Evolutionary conservation across 2,888 invertebrate genomes (phyloP), one percentile per base, ranked within the genome.

Genomic region (Teleogryllus oceanicus): DNA sequence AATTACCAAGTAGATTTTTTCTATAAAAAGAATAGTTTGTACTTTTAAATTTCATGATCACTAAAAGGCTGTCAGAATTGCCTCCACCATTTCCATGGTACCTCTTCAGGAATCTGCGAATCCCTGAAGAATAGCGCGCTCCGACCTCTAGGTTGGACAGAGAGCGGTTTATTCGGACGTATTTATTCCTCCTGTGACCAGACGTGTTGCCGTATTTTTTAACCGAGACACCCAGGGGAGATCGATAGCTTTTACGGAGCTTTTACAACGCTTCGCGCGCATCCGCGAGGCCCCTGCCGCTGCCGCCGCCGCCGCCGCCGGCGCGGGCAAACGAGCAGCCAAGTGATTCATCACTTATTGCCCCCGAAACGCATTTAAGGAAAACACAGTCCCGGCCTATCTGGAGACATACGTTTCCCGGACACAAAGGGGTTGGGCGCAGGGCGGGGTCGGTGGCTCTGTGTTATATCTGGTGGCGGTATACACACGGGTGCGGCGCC

Each of bases 321-420:
- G 13, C 62, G 62, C 62, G 10, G n/a, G 62, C 62, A n/a, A 62
- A 62, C 62, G n/a, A 62, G 62, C n/a, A 62, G n/a, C 62, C 62
- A 62, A 62, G 62, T 62, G 62, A 62, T 62, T 62, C 62, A 62
- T 62, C 62, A 62, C 62, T 62, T 62, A 62, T 62, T 62, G 62
- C 62, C n/a, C 62, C 62, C n/a, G 62, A n/a, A 62, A 13, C 62
- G 62, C 62, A n/a, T 62, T 62, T 62, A 62, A 62, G 62, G 62
- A 62, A 62, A 16, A 62, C 62, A 62, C 62, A 62, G n/a, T 18
- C 62, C 62, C 2, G 10, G 13, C 16, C 62, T 62, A 62, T 62
- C 62, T 13, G 62, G 62, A 62, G 62, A 62, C 62, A 62, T 62
- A 62, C 62, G 62, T 62, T 62, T 62, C 62, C 62, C 62, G 62